Conservation (phyloP, 2,888 invertebrate genomes). For the Antheraea assamensis region DNA sequence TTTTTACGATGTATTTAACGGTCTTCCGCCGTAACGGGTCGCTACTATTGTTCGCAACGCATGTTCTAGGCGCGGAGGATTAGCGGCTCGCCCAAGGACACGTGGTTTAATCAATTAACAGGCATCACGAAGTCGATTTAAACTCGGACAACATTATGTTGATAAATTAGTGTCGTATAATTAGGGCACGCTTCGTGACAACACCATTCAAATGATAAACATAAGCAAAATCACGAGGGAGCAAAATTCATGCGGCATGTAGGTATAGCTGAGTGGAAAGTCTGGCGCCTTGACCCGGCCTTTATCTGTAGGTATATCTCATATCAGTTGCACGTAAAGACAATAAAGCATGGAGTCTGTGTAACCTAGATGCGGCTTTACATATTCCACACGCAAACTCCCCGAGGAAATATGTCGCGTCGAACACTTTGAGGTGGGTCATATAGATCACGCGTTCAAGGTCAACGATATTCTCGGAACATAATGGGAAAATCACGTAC, state of each 20-base stretch:
- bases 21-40: constrained; percentile 72
- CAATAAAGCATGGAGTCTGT: constrained; percentile 74
- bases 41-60: constrained; percentile 63
- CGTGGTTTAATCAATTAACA: constrained; percentile 67
- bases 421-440: constrained; percentile 45
- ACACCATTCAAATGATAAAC: constrained; percentile 50
- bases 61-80: constrained; percentile 46
- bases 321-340: constrained; percentile 79
- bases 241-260: constrained; percentile 58
- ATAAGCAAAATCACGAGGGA: constrained; percentile 57
- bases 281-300: constrained; percentile 74
- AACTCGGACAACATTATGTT: constrained; percentile 60
- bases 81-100: constrained; percentile 61
- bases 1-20: constrained; percentile 76
- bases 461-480: constrained; percentile 43
- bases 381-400: constrained; percentile 65
- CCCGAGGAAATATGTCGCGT: constrained; percentile 52
- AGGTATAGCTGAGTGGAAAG: constrained; percentile 66
- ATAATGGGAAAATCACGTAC: constrained; percentile 39
- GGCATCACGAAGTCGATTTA: constrained; percentile 52
- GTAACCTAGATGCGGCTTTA: constrained; percentile 75
- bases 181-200: constrained; percentile 62
- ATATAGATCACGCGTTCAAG: constrained; percentile 46
- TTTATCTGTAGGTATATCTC: constrained; percentile 66
- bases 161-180: constrained; percentile 61